A percentile compares a stretch with the other conserved stretches of the same genome.
phyloP scores from a whole-genome alignment of 2,797 vertebrate species.

The Typhlichthys eigenmanni region DNA sequence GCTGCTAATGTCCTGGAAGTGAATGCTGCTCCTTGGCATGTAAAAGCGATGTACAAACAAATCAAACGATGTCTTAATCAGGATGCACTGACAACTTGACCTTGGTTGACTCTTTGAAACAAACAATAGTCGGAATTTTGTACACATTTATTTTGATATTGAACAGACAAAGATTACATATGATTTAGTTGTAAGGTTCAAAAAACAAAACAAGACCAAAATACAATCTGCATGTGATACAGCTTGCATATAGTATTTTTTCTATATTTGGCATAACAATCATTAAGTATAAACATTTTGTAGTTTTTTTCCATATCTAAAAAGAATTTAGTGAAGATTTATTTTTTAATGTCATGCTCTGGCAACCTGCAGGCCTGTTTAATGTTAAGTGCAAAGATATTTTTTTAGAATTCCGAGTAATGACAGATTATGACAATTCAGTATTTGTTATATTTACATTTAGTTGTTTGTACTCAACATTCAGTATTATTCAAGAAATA shows the following conservation, averaged over 20 bases:
- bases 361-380: conserved; percentile 56
- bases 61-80: background rate
- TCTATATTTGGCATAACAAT: conserved; percentile 43
- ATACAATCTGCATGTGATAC: conserved; percentile 52
- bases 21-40: too few relatives aligned
- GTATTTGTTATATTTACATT: conserved; percentile 54
- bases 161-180: conserved; percentile 55
- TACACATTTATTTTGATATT: conserved; percentile 68
- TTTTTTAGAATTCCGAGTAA: conserved; percentile 5
- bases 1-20: too few relatives aligned
- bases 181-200: conserved; percentile 67
- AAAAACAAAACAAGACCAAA: conserved; percentile 61
- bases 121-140: conserved; percentile 28
- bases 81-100: background rate
- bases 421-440: conserved; percentile 49
- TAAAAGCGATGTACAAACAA: too few relatives aligned
- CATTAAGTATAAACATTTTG: conserved; percentile 42
- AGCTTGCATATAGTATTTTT: conserved; percentile 58
- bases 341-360: conserved; percentile 64
- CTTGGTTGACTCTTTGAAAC: background rate
- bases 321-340: conserved; percentile 52
- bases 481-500: conserved; percentile 46
- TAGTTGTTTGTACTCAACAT: conserved; percentile 36
- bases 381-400: conserved; percentile 51
- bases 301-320: conserved; percentile 42